These are phyloP conservation scores for Chelon labrosus DNA, from an alignment of 2,797 vertebrate species.

Conservation along the genomic window DNA sequence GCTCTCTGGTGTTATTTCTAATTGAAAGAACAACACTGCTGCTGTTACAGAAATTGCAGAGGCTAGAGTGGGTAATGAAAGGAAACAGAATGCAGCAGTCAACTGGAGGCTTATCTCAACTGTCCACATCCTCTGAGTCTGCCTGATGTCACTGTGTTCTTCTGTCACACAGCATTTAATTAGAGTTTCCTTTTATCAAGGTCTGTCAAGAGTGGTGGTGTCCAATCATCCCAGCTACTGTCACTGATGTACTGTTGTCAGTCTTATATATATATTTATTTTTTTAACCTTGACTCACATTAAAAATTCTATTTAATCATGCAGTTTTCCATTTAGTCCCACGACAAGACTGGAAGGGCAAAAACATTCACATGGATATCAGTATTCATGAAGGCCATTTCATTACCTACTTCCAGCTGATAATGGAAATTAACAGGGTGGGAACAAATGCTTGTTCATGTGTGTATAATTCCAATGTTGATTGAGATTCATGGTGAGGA, in stretches of 20 bases:
- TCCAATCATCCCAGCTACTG: conserved; percentile 46
- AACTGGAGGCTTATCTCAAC: conserved; percentile 34
- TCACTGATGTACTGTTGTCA: conserved; percentile 41
- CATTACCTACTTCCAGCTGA: conserved; percentile 51
- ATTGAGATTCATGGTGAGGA: conserved; percentile 42
- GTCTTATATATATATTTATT: conserved; percentile 21
- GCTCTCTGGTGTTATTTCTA: conserved; percentile 13
- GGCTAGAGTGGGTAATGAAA: conserved; percentile 6
- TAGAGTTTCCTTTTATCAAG: conserved; percentile 49
- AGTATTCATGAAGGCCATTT: conserved; percentile 55
- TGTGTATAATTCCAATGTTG: conserved; percentile 52
- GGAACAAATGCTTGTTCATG: conserved; percentile 58
- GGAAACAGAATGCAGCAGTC: conserved; percentile 38
- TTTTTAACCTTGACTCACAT: conserved; percentile 28
- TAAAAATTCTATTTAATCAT: conserved; percentile 6
- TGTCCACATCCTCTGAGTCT: conserved; percentile 33
- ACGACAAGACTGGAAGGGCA: conserved; percentile 25
- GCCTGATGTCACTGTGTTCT: conserved; percentile 36
- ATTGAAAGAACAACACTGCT: conserved; percentile 34
- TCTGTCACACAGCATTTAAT: conserved; percentile 60
- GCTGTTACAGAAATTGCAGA: conserved; percentile 14
- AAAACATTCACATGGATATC: conserved; percentile 37
- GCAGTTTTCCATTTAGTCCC: conserved; percentile 9
- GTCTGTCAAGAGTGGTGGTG: conserved; percentile 45
- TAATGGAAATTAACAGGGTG: conserved; percentile 57